Percentiles rank a stretch among this genome's conserved stretches.
These are phyloP conservation scores for Nephrocerus scutellatus DNA, from an alignment of 2,888 invertebrate genomes.

Conservation along the genomic window DNA sequence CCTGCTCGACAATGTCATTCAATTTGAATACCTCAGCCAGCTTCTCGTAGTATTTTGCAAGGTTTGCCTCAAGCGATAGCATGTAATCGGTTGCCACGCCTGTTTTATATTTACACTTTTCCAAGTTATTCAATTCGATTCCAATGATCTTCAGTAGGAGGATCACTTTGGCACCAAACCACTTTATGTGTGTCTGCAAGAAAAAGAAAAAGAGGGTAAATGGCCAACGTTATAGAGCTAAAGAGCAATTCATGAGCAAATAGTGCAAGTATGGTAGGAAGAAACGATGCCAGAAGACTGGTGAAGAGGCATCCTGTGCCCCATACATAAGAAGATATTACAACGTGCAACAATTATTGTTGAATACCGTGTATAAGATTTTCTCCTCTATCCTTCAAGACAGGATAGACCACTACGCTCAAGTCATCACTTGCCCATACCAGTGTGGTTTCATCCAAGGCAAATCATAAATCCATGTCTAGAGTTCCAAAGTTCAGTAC, in stretches of 20 bases:
- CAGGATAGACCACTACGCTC: no score
- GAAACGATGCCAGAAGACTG: no score
- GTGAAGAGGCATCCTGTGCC: no score
- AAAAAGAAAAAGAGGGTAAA: neutral
- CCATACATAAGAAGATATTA: no score
- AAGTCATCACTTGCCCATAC: no score
- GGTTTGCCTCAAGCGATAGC: constrained; percentile 33
- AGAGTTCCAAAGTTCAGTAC: no score
- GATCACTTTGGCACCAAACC: constrained; percentile 41
- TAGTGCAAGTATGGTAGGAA: no score
- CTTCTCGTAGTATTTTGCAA: constrained; percentile 37
- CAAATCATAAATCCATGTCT: no score
- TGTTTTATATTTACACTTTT: constrained; percentile 42
- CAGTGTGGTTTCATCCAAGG: no score
- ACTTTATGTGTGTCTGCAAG: constrained; percentile 34
- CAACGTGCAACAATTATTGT: no score
- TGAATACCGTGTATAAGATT: no score
- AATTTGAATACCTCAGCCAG: constrained; percentile 36
- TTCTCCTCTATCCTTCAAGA: no score
- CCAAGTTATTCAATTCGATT: constrained; percentile 37
- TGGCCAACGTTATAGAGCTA: neutral
- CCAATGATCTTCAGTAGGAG: constrained; percentile 37
- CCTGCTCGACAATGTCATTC: constrained; percentile 38
- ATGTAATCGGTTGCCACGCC: constrained; percentile 37
- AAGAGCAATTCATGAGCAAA: neutral